A percentile compares a stretch with the other conserved stretches of the same genome.
Evolutionary conservation across 2,113 vertebrate genomes (phyloP).

Genomic region (Abramis brama): DNA sequence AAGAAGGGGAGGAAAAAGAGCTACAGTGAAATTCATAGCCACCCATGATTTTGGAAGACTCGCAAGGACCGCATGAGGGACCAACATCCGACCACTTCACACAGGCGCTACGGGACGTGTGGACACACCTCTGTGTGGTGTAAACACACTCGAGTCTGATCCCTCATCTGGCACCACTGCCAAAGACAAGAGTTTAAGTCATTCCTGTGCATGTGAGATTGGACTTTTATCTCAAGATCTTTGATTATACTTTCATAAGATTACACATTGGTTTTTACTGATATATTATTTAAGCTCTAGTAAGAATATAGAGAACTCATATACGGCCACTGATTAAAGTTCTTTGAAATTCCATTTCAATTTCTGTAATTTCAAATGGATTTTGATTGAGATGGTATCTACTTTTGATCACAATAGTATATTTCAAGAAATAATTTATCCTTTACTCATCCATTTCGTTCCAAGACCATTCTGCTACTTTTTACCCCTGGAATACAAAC

Average conservation of each 20-base stretch:
- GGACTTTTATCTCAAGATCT: neutral
- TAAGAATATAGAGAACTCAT: neutral
- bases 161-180: conserved; percentile 66
- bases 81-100: conserved; percentile 75
- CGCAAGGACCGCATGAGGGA: conserved; percentile 61
- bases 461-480: neutral
- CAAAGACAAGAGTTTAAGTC: conserved; percentile 55
- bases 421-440: neutral
- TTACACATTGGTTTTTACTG: neutral
- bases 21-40: conserved; percentile 65
- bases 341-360: neutral
- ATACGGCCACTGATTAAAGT: neutral
- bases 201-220: conserved; percentile 9
- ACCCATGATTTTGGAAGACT: conserved; percentile 68
- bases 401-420: neutral
- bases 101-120: conserved; percentile 68
- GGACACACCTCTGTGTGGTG: conserved; percentile 70
- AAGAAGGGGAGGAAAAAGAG: conserved; percentile 44
- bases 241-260: neutral
- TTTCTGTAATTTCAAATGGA: neutral
- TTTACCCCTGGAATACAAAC: no score
- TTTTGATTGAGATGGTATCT: neutral
- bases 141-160: conserved; percentile 73
- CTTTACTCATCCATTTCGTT: neutral
- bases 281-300: neutral